These are phyloP conservation scores for Ceratina calcarata DNA, from an alignment of 1,140 invertebrate genomes.

Conservation along the genomic window DNA sequence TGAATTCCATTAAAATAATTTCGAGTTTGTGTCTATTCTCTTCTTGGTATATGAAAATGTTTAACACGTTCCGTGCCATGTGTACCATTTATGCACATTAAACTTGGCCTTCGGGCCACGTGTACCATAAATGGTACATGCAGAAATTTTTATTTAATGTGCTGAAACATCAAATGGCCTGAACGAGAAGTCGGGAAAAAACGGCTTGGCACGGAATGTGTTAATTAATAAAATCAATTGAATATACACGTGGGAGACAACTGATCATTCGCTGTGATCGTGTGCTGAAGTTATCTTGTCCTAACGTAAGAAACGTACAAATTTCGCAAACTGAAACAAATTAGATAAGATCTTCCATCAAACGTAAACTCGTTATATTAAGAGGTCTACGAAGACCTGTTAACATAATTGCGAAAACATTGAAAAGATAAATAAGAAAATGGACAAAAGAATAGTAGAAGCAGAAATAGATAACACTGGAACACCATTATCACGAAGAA, in stretches of 20 bases:
- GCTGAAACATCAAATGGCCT: too few species aligned
- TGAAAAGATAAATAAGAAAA: neutral
- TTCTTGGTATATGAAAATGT: constrained; percentile 7
- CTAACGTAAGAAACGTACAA: constrained; percentile 17
- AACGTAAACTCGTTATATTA: neutral
- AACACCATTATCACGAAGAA: constrained; percentile 35
- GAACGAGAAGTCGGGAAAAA: too few species aligned
- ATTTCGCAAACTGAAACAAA: neutral
- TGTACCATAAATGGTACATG: too few species aligned
- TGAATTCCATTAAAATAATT: constrained; percentile 15
- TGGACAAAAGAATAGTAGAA: neutral
- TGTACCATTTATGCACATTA: too few species aligned
- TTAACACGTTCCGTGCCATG: too few species aligned
- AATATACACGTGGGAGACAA: neutral
- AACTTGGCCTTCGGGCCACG: too few species aligned
- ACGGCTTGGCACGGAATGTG: too few species aligned
- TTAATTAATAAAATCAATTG: constrained; percentile 2
- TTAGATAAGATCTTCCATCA: neutral
- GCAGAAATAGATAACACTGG: constrained; percentile 13
- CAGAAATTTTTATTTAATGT: too few species aligned
- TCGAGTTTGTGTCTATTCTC: constrained; percentile 24
- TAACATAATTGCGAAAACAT: neutral
- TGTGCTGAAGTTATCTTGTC: neutral
- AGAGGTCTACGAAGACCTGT: neutral
- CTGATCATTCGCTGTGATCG: constrained; percentile 25